Conservation (phyloP, 2,797 vertebrate species). For the Phrynocephalus guinanensis region DNA sequence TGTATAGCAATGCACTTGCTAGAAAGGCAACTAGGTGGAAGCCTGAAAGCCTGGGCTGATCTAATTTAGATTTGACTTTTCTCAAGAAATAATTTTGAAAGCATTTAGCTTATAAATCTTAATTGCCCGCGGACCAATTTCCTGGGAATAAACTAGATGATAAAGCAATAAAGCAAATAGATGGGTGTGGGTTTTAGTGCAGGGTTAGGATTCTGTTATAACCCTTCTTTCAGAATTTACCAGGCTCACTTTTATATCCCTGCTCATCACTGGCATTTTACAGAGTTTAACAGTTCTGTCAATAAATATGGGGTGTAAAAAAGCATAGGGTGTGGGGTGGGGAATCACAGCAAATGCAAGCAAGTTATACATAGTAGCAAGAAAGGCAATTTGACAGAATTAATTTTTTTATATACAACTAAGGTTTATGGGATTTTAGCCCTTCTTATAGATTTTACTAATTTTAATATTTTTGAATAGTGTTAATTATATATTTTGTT, state of each 20-base stretch:
- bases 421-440: not conserved
- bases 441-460: not conserved
- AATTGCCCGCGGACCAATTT: conserved; percentile 67
- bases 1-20: conserved; percentile 15
- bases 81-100: conserved; percentile 73
- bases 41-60: conserved; percentile 42
- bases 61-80: conserved; percentile 75
- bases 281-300: conserved; percentile 24
- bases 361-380: not conserved
- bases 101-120: conserved; percentile 74
- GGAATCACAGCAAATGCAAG: not conserved
- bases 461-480: not conserved
- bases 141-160: conserved; percentile 55
- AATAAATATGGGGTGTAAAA: not conserved
- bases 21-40: conserved; percentile 12
- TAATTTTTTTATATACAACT: not conserved
- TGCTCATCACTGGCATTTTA: conserved; percentile 38
- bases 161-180: conserved; percentile 34
- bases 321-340: not conserved
- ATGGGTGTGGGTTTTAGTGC: conserved; percentile 30
- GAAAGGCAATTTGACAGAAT: not conserved
- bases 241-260: conserved; percentile 10
- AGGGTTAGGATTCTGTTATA: conserved; percentile 23
- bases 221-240: conserved; percentile 21
- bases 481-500: conserved; percentile 46